Evolutionary conservation across 2,113 vertebrate genomes (phyloP).

Genomic region (Entomyzon cyanotis): DNA sequence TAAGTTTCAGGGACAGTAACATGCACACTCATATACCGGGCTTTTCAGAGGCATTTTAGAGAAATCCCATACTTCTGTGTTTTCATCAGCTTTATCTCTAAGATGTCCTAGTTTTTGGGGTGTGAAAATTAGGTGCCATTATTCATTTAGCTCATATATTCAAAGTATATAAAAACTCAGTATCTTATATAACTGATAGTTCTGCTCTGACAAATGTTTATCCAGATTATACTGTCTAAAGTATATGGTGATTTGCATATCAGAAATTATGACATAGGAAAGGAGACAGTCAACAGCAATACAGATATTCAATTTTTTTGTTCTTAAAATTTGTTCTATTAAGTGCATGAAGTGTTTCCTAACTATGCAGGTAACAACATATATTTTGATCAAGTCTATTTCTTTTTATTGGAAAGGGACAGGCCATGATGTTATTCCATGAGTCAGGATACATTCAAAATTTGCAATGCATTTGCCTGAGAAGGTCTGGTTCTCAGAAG

Average conservation of each 20-base stretch:
- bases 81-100: background rate
- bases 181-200: background rate
- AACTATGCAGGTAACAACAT: background rate
- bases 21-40: fast-evolving
- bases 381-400: background rate
- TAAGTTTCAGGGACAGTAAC: background rate
- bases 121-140: background rate
- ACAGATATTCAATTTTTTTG: background rate
- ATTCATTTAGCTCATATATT: background rate
- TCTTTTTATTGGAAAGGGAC: background rate
- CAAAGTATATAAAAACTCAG: background rate
- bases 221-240: background rate
- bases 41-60: background rate
- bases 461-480: background rate
- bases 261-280: background rate
- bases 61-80: background rate
- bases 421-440: background rate
- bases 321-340: background rate
- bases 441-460: background rate
- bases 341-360: background rate
- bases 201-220: background rate
- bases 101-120: background rate
- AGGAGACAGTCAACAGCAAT: background rate
- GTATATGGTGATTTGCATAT: background rate
- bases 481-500: background rate